phyloP scores from a whole-genome alignment of 37 sponge, comb jelly and placozoan genomes.

The Lycopodina hypogea region DNA sequence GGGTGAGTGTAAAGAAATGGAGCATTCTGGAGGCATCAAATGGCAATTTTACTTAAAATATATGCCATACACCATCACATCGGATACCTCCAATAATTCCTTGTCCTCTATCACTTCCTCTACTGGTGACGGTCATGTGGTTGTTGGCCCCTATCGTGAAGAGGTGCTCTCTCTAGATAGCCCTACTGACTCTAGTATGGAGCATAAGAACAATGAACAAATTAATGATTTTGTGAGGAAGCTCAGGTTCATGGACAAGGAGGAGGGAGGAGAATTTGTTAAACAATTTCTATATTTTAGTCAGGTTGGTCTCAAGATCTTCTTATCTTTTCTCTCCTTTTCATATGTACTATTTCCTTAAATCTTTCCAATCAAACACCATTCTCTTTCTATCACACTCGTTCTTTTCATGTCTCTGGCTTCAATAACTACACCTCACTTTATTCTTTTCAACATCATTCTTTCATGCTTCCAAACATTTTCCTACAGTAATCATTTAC shows the following conservation, averaged over 20 bases:
- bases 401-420: too few relatives aligned
- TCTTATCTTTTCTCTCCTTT: not conserved
- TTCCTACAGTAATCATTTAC: too few relatives aligned
- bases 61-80: slow-evolving; percentile 1
- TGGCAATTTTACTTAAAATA: not conserved
- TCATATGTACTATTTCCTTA: not conserved
- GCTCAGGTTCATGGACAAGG: slow-evolving; percentile 78
- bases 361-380: not conserved
- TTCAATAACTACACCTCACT: too few relatives aligned
- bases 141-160: not conserved
- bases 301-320: slow-evolving; percentile 19
- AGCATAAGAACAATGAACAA: slow-evolving; percentile 61
- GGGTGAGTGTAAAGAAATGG: not conserved
- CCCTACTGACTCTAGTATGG: not conserved
- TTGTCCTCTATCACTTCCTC: too few relatives aligned
- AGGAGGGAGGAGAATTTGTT: slow-evolving; percentile 58
- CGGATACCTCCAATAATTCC: not conserved
- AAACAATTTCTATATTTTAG: slow-evolving; percentile 55
- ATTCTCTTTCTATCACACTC: too few relatives aligned
- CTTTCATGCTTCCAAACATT: too few relatives aligned
- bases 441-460: too few relatives aligned
- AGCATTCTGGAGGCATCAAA: not conserved
- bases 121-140: not conserved
- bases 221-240: slow-evolving; percentile 87
- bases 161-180: not conserved